A percentile compares a stretch with the other conserved stretches of the same genome.
Evolutionary conservation across 2,888 invertebrate species (phyloP).

Genomic region (Melikaiella ostensackeni): DNA sequence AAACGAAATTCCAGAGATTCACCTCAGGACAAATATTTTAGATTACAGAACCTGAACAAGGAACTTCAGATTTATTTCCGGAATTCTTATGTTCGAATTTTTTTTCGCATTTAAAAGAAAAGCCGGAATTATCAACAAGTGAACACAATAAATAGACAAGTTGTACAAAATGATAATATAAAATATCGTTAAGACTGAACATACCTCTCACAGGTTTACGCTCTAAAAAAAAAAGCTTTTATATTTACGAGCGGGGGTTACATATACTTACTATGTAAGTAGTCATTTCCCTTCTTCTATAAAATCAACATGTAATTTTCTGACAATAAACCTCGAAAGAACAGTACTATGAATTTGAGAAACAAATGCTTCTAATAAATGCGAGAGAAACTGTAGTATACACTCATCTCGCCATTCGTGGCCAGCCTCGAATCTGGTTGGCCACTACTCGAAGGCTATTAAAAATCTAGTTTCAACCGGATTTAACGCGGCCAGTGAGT

Average conservation of each 20-base stretch:
- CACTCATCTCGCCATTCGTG: no score
- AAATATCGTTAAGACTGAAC: constrained; percentile 10
- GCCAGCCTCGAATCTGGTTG: no score
- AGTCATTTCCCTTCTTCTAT: constrained; percentile 4
- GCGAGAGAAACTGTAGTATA: no score
- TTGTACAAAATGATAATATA: background rate
- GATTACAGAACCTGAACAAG: background rate
- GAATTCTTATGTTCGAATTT: background rate
- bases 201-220: background rate
- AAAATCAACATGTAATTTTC: constrained; percentile 11
- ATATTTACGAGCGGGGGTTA: background rate
- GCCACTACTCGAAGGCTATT: no score
- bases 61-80: background rate
- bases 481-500: no score
- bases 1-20: constrained; percentile 31
- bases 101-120: no score
- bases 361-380: no score
- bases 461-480: no score
- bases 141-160: background rate
- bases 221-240: background rate
- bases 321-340: background rate
- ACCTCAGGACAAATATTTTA: background rate
- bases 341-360: no score
- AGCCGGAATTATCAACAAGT: background rate
- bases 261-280: constrained; percentile 3